Percentiles rank a stretch among this genome's conserved stretches.
These are phyloP conservation scores for Apostichopus japonicus DNA, from an alignment of 35 echinoderm and acorn worm species.

Conservation along the genomic window DNA sequence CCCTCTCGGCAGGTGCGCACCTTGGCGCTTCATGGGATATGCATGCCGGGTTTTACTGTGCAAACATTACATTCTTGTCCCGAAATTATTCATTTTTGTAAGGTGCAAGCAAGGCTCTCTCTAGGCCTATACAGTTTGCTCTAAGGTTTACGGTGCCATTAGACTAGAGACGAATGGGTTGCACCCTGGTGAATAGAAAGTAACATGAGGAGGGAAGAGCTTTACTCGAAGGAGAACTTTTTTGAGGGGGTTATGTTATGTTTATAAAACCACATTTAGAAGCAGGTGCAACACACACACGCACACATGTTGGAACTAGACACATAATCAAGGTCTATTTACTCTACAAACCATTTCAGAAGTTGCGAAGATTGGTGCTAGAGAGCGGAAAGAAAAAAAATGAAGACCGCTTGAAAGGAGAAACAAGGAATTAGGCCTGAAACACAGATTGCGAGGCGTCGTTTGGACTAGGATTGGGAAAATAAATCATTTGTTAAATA, in stretches of 20 bases:
- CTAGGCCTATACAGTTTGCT: no score
- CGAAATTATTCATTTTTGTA: slow-evolving; percentile 31
- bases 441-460: slow-evolving; percentile 37
- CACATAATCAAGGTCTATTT: slow-evolving; percentile 40
- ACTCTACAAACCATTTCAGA: background rate
- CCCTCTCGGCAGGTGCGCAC: slow-evolving; percentile 22
- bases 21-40: background rate
- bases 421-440: background rate
- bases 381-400: background rate
- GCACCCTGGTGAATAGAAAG: background rate
- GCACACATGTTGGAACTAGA: background rate
- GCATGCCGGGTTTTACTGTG: slow-evolving; percentile 12
- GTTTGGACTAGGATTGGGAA: background rate
- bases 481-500: slow-evolving; percentile 27
- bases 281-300: slow-evolving; percentile 9
- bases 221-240: background rate
- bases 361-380: background rate
- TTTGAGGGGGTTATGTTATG: background rate
- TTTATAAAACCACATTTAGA: slow-evolving; percentile 9
- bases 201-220: background rate
- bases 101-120: background rate
- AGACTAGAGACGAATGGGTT: slow-evolving; percentile 18
- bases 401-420: background rate
- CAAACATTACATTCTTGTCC: slow-evolving; percentile 22
- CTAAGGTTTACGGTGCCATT: no score